Percentiles rank a stretch among this genome's conserved stretches.
These are phyloP conservation scores for Cranoglanis bouderius DNA, from an alignment of 2,113 vertebrate genomes.

Conservation along the genomic window DNA sequence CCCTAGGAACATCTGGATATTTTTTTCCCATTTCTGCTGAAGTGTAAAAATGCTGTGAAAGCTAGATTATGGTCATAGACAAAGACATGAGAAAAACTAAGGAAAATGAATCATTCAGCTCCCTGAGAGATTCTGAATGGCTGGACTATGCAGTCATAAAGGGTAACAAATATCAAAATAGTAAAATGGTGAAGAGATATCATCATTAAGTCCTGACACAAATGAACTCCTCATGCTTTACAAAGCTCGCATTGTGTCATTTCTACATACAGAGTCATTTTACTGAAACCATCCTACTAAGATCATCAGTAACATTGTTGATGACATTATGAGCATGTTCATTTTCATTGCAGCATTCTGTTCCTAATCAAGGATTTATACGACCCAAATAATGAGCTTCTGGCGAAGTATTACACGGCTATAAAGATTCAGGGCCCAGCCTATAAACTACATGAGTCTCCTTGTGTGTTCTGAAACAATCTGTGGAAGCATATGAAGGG, in stretches of 20 bases:
- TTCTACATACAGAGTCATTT: background rate
- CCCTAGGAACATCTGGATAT: background rate
- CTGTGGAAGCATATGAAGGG: slow-evolving; percentile 5
- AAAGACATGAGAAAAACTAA: slow-evolving; percentile 86
- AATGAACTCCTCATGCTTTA: background rate
- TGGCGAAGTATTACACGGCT: slow-evolving; percentile 60
- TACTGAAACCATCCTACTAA: slow-evolving; percentile 38
- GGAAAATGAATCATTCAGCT: slow-evolving; percentile 83
- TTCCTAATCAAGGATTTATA: slow-evolving; percentile 68
- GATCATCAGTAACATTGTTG: slow-evolving; percentile 60
- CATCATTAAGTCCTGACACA: background rate
- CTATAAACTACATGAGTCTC: slow-evolving; percentile 62
- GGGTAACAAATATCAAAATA: slow-evolving; percentile 84
- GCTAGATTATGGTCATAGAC: slow-evolving; percentile 30
- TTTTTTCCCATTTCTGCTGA: slow-evolving; percentile 8
- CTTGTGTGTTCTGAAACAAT: slow-evolving; percentile 55
- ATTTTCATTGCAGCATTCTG: slow-evolving; percentile 64
- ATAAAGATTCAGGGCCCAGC: slow-evolving; percentile 63
- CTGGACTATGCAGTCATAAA: slow-evolving; percentile 78
- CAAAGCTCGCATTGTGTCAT: background rate
- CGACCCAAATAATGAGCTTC: slow-evolving; percentile 62
- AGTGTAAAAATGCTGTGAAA: slow-evolving; percentile 68
- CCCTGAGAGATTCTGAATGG: slow-evolving; percentile 83
- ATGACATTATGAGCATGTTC: slow-evolving; percentile 55
- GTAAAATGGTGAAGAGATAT: slow-evolving; percentile 20